Conservation (phyloP, 92 coral and sea anemone species). For the Palythoa heliodiscus region DNA sequence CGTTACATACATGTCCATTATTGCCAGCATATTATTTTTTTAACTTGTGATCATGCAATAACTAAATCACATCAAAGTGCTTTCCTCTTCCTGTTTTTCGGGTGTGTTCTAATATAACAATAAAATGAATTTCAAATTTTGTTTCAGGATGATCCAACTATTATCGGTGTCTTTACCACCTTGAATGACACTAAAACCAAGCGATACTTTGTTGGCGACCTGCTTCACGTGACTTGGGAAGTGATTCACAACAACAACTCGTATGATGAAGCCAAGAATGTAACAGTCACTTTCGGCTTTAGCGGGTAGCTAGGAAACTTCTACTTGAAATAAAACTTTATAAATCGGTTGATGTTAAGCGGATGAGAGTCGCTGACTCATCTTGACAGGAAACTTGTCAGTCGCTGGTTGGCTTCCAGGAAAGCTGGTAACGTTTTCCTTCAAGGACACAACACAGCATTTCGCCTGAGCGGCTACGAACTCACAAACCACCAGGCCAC, state of each 20-base stretch:
- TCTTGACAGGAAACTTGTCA: background rate
- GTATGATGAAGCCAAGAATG: slow-evolving; percentile 70
- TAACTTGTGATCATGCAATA: too few species aligned
- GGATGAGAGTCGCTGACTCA: background rate
- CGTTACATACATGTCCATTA: too few species aligned
- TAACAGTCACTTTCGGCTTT: slow-evolving; percentile 52
- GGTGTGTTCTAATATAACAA: background rate
- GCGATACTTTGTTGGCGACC: slow-evolving; percentile 79
- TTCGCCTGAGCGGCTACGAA: too few species aligned
- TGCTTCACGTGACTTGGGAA: slow-evolving; percentile 56
- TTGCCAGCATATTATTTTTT: too few species aligned
- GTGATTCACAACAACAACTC: slow-evolving; percentile 86
- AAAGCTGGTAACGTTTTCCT: too few species aligned
- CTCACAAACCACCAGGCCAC: too few species aligned
- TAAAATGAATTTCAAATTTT: background rate
- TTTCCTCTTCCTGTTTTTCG: too few species aligned
- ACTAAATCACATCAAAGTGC: too few species aligned
- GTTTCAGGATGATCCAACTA: slow-evolving; percentile 64
- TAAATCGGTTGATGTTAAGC: background rate
- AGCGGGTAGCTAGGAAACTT: slow-evolving; percentile 35
- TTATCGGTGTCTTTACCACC: slow-evolving; percentile 65
- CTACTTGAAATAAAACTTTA: background rate
- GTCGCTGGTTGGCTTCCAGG: too few species aligned
- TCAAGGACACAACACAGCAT: too few species aligned
- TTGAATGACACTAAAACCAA: slow-evolving; percentile 65